Evolutionary conservation across 2,888 invertebrate species (phyloP).

Genomic region (Thereva unica): DNA sequence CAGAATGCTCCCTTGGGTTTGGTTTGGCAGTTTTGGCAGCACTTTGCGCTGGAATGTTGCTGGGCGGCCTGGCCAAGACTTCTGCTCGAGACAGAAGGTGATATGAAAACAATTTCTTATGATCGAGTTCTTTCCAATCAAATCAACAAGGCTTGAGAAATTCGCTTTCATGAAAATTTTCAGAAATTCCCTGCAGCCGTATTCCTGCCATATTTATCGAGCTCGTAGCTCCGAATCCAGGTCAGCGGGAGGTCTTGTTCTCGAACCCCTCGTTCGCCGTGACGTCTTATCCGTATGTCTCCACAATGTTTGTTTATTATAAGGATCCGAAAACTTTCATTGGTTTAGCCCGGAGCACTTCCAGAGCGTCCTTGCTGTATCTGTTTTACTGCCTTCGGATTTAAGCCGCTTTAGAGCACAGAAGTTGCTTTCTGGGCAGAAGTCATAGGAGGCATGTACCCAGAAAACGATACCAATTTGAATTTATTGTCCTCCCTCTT

Average conservation of each 20-base stretch:
- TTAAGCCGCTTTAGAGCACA: background rate
- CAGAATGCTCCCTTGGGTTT: too few species aligned
- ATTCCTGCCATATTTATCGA: background rate
- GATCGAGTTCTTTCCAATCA: slow-evolving; percentile 39
- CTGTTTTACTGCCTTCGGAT: background rate
- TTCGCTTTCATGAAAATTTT: slow-evolving; percentile 37
- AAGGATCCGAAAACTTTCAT: slow-evolving; percentile 12
- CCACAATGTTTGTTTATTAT: slow-evolving; percentile 10
- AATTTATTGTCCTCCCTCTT: too few species aligned
- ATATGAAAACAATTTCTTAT: slow-evolving; percentile 41
- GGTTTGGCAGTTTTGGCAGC: too few species aligned
- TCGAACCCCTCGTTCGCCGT: background rate
- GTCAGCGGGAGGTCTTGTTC: background rate
- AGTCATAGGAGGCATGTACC: background rate
- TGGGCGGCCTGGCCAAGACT: slow-evolving; percentile 15
- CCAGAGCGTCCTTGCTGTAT: background rate
- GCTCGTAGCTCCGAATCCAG: too few species aligned
- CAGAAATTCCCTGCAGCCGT: background rate
- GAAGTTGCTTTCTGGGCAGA: background rate
- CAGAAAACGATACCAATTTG: too few species aligned
- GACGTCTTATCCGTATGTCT: too few species aligned
- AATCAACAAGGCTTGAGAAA: slow-evolving; percentile 38
- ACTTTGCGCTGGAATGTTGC: background rate
- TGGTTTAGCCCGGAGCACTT: slow-evolving; percentile 2
- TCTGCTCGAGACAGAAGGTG: slow-evolving; percentile 37